Conservation (phyloP, 37 sponge, comb jelly and placozoan species). For the Corticium candelabrum region DNA sequence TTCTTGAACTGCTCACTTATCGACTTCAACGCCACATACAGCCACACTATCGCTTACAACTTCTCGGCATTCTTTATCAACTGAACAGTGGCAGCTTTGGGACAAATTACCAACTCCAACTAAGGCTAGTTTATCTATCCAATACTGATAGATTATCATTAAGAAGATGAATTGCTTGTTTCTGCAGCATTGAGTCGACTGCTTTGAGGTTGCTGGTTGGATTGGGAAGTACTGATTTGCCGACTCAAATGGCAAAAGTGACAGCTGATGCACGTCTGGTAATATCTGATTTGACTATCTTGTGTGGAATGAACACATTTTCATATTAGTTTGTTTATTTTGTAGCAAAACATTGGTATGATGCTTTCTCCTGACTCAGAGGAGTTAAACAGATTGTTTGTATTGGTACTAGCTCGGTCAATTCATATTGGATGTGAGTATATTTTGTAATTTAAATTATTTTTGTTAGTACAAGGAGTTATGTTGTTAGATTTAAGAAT, state of each 20-base stretch:
- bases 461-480: too few species aligned
- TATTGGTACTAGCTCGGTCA: background rate
- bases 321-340: too few species aligned
- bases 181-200: background rate
- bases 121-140: too few species aligned
- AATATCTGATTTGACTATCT: too few species aligned
- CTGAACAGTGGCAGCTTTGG: background rate
- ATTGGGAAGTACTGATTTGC: background rate
- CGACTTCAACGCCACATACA: background rate
- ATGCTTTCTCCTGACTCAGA: background rate
- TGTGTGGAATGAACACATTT: too few species aligned
- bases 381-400: background rate
- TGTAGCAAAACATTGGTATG: too few species aligned
- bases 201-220: background rate
- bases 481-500: too few species aligned
- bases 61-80: background rate
- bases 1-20: background rate
- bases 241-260: background rate
- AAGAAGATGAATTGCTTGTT: background rate
- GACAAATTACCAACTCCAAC: constrained; percentile 6
- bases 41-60: background rate
- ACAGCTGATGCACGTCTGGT: too few species aligned
- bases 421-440: too few species aligned
- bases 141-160: background rate
- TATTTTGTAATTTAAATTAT: too few species aligned